phyloP scores from a whole-genome alignment of 2,113 vertebrate genomes.

The Hydrochoerus hydrochaeris region DNA sequence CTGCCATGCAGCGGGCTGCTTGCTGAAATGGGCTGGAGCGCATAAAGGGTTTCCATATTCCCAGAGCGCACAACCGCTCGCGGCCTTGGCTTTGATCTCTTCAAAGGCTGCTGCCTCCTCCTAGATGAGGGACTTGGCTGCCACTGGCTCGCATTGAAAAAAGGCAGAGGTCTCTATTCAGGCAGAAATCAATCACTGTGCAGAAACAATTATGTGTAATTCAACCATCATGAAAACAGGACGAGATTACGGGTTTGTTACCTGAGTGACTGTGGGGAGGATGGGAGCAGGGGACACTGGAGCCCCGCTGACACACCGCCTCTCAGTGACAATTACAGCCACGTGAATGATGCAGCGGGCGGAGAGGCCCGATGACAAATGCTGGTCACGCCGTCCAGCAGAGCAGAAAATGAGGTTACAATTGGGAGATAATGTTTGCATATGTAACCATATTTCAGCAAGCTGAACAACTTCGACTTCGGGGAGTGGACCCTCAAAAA shows the following conservation, averaged over 20 bases:
- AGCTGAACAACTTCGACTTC: constrained; percentile 86
- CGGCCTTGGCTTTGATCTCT: constrained; percentile 99
- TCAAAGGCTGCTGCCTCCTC: constrained; percentile 99
- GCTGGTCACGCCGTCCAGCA: constrained; percentile 94
- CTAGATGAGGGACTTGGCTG: constrained; percentile 99
- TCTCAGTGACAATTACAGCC: constrained; percentile 91
- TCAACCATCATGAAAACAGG: constrained; percentile 95
- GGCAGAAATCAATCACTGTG: constrained; percentile 99
- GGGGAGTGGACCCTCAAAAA: constrained; percentile 79
- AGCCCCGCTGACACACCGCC: constrained; percentile 91
- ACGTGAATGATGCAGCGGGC: constrained; percentile 87
- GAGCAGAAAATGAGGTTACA: constrained; percentile 99
- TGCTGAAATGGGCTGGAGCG: constrained; percentile 96
- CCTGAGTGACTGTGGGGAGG: constrained; percentile 94
- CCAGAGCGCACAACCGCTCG: constrained; percentile 99
- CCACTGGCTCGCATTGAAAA: constrained; percentile 94
- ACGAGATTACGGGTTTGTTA: constrained; percentile 98
- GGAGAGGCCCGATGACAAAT: constrained; percentile 91
- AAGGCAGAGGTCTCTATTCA: constrained; percentile 95
- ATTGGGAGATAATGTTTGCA: constrained; percentile 98
- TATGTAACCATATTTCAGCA: constrained; percentile 96
- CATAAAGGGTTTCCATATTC: constrained; percentile 99
- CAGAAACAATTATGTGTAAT: constrained; percentile 99
- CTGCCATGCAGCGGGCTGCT: constrained; percentile 99
- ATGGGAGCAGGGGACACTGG: constrained; percentile 87